Percentiles rank a stretch among this genome's conserved stretches.
phyloP scores from a whole-genome alignment of 2,888 invertebrate genomes.

The Eilema depressum region DNA sequence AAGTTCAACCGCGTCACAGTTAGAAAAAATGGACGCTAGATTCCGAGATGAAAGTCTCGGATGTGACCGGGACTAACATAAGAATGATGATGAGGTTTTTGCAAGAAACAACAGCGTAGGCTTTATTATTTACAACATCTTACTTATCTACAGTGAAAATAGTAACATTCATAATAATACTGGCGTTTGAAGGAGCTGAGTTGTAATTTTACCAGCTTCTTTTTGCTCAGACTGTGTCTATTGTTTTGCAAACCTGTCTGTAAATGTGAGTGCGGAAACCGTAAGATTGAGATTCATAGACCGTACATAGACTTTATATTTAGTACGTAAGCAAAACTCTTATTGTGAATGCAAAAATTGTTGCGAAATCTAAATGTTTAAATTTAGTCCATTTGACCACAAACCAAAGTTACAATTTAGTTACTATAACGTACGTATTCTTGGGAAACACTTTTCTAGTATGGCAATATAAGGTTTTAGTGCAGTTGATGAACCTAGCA shows the following conservation, averaged over 20 bases:
- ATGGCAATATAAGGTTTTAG: too few relatives aligned
- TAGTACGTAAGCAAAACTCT: background rate
- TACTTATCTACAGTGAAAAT: background rate
- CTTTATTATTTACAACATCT: background rate
- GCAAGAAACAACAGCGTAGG: too few relatives aligned
- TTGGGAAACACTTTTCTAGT: too few relatives aligned
- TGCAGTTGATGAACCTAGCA: too few relatives aligned
- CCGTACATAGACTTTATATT: background rate
- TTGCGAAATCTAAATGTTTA: background rate
- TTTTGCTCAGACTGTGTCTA: background rate
- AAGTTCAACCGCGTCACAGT: too few relatives aligned
- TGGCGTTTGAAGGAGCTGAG: background rate
- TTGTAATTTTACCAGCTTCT: background rate
- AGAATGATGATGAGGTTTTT: too few relatives aligned
- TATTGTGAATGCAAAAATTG: background rate
- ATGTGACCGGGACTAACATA: too few relatives aligned
- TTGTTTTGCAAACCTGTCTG: background rate
- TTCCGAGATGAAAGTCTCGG: too few relatives aligned
- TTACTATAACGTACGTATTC: too few relatives aligned
- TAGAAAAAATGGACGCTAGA: too few relatives aligned
- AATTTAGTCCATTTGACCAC: background rate
- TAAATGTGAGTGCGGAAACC: background rate
- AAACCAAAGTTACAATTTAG: background rate
- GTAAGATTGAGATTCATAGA: background rate
- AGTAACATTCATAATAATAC: background rate